A percentile compares a stretch with the other conserved stretches of the same genome.
phyloP scores from a whole-genome alignment of 1,140 invertebrate species.

The Formica exsecta region DNA sequence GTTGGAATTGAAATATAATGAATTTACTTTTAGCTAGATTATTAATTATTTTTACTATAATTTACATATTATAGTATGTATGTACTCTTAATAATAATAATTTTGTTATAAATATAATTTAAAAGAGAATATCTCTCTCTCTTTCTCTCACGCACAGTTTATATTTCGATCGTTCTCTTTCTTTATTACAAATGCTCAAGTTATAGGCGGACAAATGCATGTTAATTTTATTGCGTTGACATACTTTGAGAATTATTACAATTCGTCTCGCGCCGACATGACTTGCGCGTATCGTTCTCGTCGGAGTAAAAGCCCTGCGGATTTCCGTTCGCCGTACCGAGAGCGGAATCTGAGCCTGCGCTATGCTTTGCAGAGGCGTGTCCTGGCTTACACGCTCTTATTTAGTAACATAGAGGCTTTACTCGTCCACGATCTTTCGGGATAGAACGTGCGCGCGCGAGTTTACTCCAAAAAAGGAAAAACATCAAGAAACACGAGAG shows the following conservation, averaged over 20 bases:
- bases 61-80: too few relatives aligned
- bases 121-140: too few relatives aligned
- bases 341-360: constrained; percentile 37
- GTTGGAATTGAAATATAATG: too few relatives aligned
- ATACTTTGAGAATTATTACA: not conserved
- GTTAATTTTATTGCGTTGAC: constrained; percentile 18
- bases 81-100: too few relatives aligned
- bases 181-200: not conserved
- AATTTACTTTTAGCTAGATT: too few relatives aligned
- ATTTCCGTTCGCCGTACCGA: constrained; percentile 20
- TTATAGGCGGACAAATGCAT: not conserved
- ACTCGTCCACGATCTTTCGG: constrained; percentile 55
- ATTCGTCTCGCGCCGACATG: not conserved
- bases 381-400: constrained; percentile 57
- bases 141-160: too few relatives aligned
- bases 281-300: constrained; percentile 34
- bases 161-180: not conserved
- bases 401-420: constrained; percentile 49
- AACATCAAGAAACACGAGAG: not conserved
- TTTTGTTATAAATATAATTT: too few relatives aligned
- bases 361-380: constrained; percentile 49
- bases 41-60: too few relatives aligned
- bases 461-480: not conserved
- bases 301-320: constrained; percentile 27
- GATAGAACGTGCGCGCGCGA: constrained; percentile 38